phyloP scores from a whole-genome alignment of 2,888 invertebrate species.

The Sinelater perroti region DNA sequence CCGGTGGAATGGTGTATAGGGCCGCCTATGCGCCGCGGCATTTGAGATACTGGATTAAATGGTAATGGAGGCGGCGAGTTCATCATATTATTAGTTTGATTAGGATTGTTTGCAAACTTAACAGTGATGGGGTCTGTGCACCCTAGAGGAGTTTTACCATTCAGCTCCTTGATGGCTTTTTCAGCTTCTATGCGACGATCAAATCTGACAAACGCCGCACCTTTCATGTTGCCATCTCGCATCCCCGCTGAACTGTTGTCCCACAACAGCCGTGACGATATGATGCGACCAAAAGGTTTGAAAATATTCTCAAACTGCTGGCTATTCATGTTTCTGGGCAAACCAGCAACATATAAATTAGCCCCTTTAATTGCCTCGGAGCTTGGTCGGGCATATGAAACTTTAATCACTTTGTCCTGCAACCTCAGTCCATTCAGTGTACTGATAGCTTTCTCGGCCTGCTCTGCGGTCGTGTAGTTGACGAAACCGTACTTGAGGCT shows the following conservation, averaged over 20 bases:
- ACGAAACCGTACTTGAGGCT: slow-evolving; percentile 99
- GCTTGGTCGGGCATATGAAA: slow-evolving; percentile 95
- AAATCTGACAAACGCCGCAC: slow-evolving; percentile 93
- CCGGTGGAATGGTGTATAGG: slow-evolving; percentile 78
- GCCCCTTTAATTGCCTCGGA: slow-evolving; percentile 98
- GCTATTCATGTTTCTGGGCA: slow-evolving; percentile 96
- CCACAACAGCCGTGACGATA: slow-evolving; percentile 94
- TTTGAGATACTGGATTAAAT: slow-evolving; percentile 80
- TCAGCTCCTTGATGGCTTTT: slow-evolving; percentile 87
- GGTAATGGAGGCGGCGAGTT: slow-evolving; percentile 82
- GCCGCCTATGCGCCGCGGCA: slow-evolving; percentile 83
- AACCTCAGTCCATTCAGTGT: slow-evolving; percentile 97
- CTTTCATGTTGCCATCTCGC: too few species aligned
- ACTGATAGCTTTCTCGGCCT: slow-evolving; percentile 98
- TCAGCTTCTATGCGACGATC: slow-evolving; percentile 91
- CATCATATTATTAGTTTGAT: slow-evolving; percentile 82
- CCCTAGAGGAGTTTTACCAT: slow-evolving; percentile 87
- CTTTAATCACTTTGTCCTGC: slow-evolving; percentile 99
- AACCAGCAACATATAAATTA: slow-evolving; percentile 94
- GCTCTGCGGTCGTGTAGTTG: slow-evolving; percentile 96
- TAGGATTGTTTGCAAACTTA: slow-evolving; percentile 93
- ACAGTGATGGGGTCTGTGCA: slow-evolving; percentile 92
- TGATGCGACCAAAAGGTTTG: slow-evolving; percentile 93
- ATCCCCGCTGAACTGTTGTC: too few species aligned
- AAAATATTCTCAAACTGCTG: slow-evolving; percentile 93